Evolutionary conservation across 2,888 invertebrate species (phyloP), one percentile per base, ranked within the genome.

Genomic region (Pristionchus fissidentatus): DNA sequence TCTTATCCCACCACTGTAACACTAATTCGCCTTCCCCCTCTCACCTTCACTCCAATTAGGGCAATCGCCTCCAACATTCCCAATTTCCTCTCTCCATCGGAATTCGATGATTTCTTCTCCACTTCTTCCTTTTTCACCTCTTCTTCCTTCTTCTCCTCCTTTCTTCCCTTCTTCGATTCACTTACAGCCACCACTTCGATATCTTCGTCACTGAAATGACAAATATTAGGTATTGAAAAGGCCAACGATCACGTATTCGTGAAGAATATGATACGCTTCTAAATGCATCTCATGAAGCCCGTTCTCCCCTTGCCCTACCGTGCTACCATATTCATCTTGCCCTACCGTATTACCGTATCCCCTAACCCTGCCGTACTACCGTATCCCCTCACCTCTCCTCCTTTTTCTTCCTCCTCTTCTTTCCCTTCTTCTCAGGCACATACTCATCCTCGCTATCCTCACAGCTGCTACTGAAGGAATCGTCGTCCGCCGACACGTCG

Each of bases 371-470:
- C 38, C 29, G 32, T 66, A 77, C 77, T 35, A 46, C 62, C 62
- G 32, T 62, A 35, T n/a, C 35, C 3, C 13, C 29, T 62, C 13
- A n/a, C 13, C 32, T 46, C n/a, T 8, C 49, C 75, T 46, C 75
- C 8, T 32, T 22, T 22, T 38, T 41, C 49, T 57, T 77, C 62
- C 3, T 75, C 73, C 73, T 77, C 83, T 77, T 52, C 62, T 38
- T 57, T 78, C 32, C 46, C 52, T 38, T 84, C 84, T 49, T 85
- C n/a, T n/a, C n/a, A n/a, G n/a, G n/a, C n/a, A n/a, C n/a, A n/a
- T 66, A 66, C 19, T 38, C 66, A 66, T 66, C 66, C 22, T 66
- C 66, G 38, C 66, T 66, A 5, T 38, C 66, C 22, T 66, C 66
- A 13, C 41, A 19, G 22, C 66, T 66, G 38, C 66, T 66, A n/a